Evolutionary conservation across 2,888 invertebrate species (phyloP).

Genomic region (Heliconius hortense): DNA sequence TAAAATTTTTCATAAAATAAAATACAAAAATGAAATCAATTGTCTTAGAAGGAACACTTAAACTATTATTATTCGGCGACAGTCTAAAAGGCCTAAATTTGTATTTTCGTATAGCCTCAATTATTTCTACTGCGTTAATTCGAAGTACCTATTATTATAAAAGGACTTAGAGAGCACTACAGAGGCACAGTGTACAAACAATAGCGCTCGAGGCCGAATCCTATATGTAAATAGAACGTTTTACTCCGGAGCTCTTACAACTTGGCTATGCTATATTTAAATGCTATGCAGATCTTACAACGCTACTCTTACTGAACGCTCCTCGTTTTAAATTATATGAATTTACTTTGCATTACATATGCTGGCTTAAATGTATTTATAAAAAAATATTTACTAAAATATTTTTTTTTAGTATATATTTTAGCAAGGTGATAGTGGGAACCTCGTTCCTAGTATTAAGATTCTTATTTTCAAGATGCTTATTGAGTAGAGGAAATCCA

Average conservation of each 20-base stretch:
- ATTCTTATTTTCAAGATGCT: neutral
- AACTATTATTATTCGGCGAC: neutral
- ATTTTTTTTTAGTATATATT: neutral
- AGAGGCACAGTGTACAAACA: constrained; percentile 1
- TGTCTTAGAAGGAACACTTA: neutral
- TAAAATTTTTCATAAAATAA: neutral
- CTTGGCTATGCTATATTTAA: constrained; percentile 19
- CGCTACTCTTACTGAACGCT: neutral
- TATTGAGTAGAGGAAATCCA: neutral
- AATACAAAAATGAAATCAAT: neutral
- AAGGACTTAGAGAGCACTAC: neutral
- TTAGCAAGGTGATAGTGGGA: neutral
- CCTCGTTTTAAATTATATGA: constrained; percentile 12
- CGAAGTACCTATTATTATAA: constrained; percentile 3
- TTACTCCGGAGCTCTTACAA: constrained; percentile 28
- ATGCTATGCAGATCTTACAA: constrained; percentile 25
- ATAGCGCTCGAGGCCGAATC: constrained; percentile 28
- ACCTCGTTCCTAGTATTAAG: neutral
- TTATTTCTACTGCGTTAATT: neutral
- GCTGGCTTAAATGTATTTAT: neutral
- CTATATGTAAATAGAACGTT: constrained; percentile 36
- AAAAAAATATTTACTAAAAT: neutral
- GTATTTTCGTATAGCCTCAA: neutral
- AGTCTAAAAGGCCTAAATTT: neutral
- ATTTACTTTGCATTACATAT: constrained; percentile 11